phyloP scores from a whole-genome alignment of 2,797 vertebrate species.

The Gadopsis marmoratus region DNA sequence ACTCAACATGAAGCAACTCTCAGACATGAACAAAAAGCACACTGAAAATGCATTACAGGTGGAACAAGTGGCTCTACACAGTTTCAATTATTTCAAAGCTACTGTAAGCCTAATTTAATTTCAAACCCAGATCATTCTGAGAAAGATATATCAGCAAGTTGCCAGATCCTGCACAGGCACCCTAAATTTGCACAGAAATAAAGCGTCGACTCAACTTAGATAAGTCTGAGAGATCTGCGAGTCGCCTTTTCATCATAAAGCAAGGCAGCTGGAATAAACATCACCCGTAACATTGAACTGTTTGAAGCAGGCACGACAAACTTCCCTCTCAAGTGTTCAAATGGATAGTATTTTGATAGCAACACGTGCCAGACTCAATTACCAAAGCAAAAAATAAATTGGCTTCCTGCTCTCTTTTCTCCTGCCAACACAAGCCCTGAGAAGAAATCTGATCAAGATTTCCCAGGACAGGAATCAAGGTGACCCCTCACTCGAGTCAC shows the following conservation, averaged over 20 bases:
- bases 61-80: slow-evolving; percentile 66
- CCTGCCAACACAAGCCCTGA: slow-evolving; percentile 50
- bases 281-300: slow-evolving; percentile 41
- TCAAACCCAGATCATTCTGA: slow-evolving; percentile 66
- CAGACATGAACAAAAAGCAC: slow-evolving; percentile 66
- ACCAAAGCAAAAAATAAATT: slow-evolving; percentile 71
- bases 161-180: slow-evolving; percentile 62
- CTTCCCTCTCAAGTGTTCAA: slow-evolving; percentile 69
- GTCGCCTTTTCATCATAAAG: slow-evolving; percentile 61
- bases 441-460: slow-evolving; percentile 50
- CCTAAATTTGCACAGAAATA: slow-evolving; percentile 69
- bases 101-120: slow-evolving; percentile 54
- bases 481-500: slow-evolving; percentile 50
- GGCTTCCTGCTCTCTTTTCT: slow-evolving; percentile 51
- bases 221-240: slow-evolving; percentile 58
- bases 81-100: slow-evolving; percentile 71
- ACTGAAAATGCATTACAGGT: slow-evolving; percentile 69
- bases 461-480: slow-evolving; percentile 60
- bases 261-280: slow-evolving; percentile 52
- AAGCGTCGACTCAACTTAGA: slow-evolving; percentile 60
- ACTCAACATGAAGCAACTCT: slow-evolving; percentile 53
- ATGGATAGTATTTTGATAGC: slow-evolving; percentile 61
- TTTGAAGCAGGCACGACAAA: slow-evolving; percentile 55
- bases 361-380: slow-evolving; percentile 63
- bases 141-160: slow-evolving; percentile 66